phyloP scores from a whole-genome alignment of 2,113 vertebrate genomes.

The Muntiacus reevesi region DNA sequence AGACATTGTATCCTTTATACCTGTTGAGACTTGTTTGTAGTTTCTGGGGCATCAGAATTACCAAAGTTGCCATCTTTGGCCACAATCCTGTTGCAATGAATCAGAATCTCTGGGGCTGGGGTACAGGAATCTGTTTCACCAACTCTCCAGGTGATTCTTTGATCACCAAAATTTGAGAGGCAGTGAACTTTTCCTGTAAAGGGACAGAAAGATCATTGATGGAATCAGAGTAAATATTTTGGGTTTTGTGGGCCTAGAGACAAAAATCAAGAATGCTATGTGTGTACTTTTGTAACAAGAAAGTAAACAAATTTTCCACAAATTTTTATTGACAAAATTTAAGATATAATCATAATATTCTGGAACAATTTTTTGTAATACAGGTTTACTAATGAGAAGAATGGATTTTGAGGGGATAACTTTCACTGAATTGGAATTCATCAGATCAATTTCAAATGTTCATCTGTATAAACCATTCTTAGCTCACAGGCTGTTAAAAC shows the following conservation, averaged over 20 bases:
- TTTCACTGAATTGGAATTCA: background rate
- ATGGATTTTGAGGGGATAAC: background rate
- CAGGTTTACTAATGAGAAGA: background rate
- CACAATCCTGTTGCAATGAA: background rate
- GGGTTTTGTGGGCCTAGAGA: background rate
- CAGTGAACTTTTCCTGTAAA: background rate
- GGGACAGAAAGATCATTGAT: background rate
- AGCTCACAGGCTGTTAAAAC: background rate
- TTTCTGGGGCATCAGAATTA: too few species aligned
- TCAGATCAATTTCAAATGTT: background rate
- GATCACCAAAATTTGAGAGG: background rate
- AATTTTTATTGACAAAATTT: background rate
- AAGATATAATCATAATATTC: background rate
- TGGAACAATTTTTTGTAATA: background rate
- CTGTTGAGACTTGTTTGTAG: background rate
- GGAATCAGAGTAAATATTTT: background rate
- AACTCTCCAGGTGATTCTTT: background rate
- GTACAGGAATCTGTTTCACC: background rate
- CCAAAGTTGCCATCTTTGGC: too few species aligned
- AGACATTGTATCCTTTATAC: too few species aligned
- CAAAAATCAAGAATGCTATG: background rate
- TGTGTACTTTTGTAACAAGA: background rate
- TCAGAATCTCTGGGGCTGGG: background rate
- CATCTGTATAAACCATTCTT: background rate
- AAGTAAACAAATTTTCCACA: background rate